These are phyloP conservation scores for Sinocyclocheilus maitianheensis DNA, from an alignment of 2,113 vertebrate species.

Conservation along the genomic window DNA sequence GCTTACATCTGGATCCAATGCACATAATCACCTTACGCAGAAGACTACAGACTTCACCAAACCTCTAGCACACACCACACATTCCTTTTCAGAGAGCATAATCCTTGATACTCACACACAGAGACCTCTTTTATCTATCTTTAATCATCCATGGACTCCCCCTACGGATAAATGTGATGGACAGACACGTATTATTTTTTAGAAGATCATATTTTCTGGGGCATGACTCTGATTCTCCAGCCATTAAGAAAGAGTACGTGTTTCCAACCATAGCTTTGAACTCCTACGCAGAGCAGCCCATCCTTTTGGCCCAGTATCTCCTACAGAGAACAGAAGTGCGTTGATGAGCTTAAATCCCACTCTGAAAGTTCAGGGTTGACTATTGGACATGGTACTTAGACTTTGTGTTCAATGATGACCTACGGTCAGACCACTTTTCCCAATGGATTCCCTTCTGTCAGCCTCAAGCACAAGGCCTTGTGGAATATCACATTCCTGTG, in stretches of 20 bases:
- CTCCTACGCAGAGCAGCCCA: neutral
- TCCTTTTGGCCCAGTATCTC: neutral
- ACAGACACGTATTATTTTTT: slow-evolving; percentile 24
- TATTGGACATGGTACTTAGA: neutral
- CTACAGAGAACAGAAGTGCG: neutral
- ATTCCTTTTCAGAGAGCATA: slow-evolving; percentile 45
- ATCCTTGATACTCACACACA: slow-evolving; percentile 22
- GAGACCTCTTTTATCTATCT: slow-evolving; percentile 36
- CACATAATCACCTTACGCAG: slow-evolving; percentile 26
- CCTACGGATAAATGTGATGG: slow-evolving; percentile 40
- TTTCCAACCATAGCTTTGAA: slow-evolving; percentile 12
- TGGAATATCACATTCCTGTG: neutral
- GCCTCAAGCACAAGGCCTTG: neutral
- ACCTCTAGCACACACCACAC: neutral
- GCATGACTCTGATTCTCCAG: slow-evolving; percentile 7
- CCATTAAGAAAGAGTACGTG: slow-evolving; percentile 12
- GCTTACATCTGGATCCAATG: slow-evolving; percentile 55
- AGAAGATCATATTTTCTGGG: slow-evolving; percentile 19
- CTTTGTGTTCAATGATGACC: neutral
- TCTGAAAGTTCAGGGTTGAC: neutral
- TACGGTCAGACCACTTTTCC: neutral
- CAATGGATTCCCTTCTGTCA: neutral
- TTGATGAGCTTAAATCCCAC: neutral
- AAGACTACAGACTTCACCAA: slow-evolving; percentile 42
- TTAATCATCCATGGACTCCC: slow-evolving; percentile 21